Percentiles rank a stretch among this genome's conserved stretches.
phyloP scores from a whole-genome alignment of 2,797 vertebrate species.

The Ibycter americanus region DNA sequence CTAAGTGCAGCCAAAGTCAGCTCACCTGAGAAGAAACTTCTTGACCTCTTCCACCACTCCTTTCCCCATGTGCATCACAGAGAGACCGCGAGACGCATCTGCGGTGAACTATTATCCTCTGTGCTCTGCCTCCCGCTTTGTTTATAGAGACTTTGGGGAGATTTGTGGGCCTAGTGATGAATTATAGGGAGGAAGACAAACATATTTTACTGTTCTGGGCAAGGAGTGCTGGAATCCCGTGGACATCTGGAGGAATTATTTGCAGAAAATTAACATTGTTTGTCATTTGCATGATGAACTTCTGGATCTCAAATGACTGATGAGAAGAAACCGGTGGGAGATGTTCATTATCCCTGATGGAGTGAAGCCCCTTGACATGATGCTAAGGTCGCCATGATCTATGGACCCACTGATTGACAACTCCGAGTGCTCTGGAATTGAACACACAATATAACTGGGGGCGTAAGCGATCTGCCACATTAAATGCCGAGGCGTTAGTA shows the following conservation, averaged over 20 bases:
- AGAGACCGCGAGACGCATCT: neutral
- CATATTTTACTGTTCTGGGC: constrained; percentile 73
- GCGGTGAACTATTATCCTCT: constrained; percentile 52
- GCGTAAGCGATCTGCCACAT: constrained; percentile 7
- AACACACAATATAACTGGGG: constrained; percentile 31
- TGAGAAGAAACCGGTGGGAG: constrained; percentile 49
- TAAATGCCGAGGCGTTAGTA: constrained; percentile 50
- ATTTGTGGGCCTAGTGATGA: constrained; percentile 70
- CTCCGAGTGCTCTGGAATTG: constrained; percentile 34
- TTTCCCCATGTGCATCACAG: neutral
- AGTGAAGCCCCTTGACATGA: constrained; percentile 53
- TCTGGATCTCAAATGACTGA: constrained; percentile 67
- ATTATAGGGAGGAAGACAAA: constrained; percentile 67
- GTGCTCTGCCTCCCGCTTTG: constrained; percentile 64
- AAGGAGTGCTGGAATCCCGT: constrained; percentile 55
- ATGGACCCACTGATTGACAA: constrained; percentile 57
- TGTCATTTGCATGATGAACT: constrained; percentile 71
- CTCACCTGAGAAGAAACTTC: neutral
- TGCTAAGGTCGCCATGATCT: constrained; percentile 66
- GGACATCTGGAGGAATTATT: constrained; percentile 78
- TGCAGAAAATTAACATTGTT: constrained; percentile 74
- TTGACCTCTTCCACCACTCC: neutral
- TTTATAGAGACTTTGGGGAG: constrained; percentile 65
- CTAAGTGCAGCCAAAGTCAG: neutral
- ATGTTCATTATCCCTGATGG: constrained; percentile 70